Evolutionary conservation across 1,140 invertebrate genomes (phyloP).

Genomic region (honey bee (Apis mellifera)): DNA sequence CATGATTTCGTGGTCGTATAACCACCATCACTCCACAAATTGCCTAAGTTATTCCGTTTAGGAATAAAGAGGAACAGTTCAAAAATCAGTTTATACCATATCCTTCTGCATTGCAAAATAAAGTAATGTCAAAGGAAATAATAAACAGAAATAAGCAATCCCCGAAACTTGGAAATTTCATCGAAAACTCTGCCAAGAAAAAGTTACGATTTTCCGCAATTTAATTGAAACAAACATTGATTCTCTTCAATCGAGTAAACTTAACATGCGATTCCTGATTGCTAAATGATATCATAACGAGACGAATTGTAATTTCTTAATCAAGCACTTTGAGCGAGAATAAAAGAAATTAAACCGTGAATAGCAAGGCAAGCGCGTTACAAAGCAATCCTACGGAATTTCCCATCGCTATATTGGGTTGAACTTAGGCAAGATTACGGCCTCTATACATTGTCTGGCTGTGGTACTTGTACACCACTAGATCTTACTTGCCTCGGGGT

Average conservation of each 20-base stretch:
- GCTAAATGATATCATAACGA: neutral
- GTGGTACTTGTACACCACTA: slow-evolving; percentile 19
- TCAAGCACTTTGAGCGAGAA: slow-evolving; percentile 5
- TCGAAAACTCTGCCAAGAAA: neutral
- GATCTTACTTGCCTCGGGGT: slow-evolving; percentile 36
- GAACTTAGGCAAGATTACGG: slow-evolving; percentile 63
- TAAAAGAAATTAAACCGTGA: slow-evolving; percentile 5
- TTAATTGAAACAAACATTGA: neutral
- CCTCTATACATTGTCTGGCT: slow-evolving; percentile 44
- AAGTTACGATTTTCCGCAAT: neutral
- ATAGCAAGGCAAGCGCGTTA: slow-evolving; percentile 24
- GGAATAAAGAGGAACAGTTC: neutral
- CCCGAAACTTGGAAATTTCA: neutral
- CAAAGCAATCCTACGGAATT: slow-evolving; percentile 55
- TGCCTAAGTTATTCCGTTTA: slow-evolving; percentile 28
- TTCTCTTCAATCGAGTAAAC: neutral
- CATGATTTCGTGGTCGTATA: slow-evolving; percentile 44
- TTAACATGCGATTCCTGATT: neutral
- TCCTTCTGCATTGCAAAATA: neutral
- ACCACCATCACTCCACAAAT: neutral
- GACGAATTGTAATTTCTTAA: slow-evolving; percentile 48
- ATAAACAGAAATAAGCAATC: neutral
- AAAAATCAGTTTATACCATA: neutral
- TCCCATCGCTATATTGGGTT: slow-evolving; percentile 40
- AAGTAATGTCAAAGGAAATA: neutral